Evolutionary conservation across 92 coral and sea anemone genomes (phyloP), one percentile per base, ranked within the genome.

Genomic region (Galaxea fascicularis): DNA sequence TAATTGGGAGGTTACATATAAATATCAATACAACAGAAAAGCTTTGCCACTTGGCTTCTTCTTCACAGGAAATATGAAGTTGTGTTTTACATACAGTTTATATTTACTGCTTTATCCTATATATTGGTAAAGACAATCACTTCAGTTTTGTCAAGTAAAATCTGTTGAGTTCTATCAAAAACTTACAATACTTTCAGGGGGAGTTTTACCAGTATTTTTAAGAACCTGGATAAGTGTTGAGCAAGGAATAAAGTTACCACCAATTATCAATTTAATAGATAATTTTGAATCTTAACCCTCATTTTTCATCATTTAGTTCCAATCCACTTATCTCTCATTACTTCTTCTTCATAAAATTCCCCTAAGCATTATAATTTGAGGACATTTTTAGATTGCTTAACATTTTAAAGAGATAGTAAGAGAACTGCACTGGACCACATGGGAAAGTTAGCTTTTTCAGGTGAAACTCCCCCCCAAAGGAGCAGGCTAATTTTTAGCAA

Each of bases 31-130:
- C 18, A 15, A 20, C 46, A 30, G 47, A 69, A 4, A 30, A 69
- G 15, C 0, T 57, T 57, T 57, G 63, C 63, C 22, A 5, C n/a
- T 4, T 57, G 63, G 63, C 63, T 4, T 14, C 52, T 69, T 8
- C 74, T 69, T 69, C 35, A 30, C 8, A 13, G 9, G 16, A 69
- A 69, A 69, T 30, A 8, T 8, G 74, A 69, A 69, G 74, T 69
- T 69, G 52, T 69, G 74, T 69, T 30, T 69, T 27, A 69, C 74
- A 31, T 69, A 69, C 47, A 31, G 24, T 69, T 69, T 69, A 31
- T 69, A 69, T 30, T 69, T 69, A 8, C 74, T 31, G 52, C 74
- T 69, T 69, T 69, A 30, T 30, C 74, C 74, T 69, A 14, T 69
- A 69, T 69, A 54, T 54, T 54, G 18, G 16, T 27, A 8, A 67